phyloP scores from a whole-genome alignment of 1,140 invertebrate genomes.

The Cheumatopsyche charites region DNA sequence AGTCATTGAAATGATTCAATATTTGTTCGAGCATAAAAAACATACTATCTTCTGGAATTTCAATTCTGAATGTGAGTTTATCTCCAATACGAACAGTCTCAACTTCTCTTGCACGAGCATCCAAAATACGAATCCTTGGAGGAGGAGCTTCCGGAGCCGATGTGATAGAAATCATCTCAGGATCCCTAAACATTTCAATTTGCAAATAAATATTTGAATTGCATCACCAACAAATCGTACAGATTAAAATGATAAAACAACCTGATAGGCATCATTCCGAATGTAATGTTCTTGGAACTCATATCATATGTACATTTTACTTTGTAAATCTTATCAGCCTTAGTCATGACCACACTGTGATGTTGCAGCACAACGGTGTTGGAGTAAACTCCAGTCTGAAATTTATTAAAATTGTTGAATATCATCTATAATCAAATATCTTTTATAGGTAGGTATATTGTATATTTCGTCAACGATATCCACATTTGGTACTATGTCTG shows the following conservation, averaged over 20 bases:
- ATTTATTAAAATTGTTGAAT: slow-evolving; percentile 18
- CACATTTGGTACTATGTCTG: no score
- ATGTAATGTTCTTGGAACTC: slow-evolving; percentile 94
- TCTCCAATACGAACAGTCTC: slow-evolving; percentile 94
- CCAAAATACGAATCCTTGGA: slow-evolving; percentile 90
- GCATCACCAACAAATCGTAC: not conserved
- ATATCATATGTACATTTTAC: slow-evolving; percentile 96
- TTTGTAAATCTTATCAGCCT: slow-evolving; percentile 96
- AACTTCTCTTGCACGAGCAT: slow-evolving; percentile 82
- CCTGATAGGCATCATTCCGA: slow-evolving; percentile 96
- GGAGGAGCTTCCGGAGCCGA: slow-evolving; percentile 92
- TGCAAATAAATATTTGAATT: not conserved
- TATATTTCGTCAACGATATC: no score
- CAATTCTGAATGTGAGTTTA: slow-evolving; percentile 92
- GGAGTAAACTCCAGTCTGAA: slow-evolving; percentile 89
- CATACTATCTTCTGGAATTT: slow-evolving; percentile 95
- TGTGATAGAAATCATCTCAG: slow-evolving; percentile 94
- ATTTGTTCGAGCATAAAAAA: slow-evolving; percentile 43
- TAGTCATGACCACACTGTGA: slow-evolving; percentile 95
- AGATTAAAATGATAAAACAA: slow-evolving; percentile 55
- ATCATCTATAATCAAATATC: no score
- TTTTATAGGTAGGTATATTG: no score
- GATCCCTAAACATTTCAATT: slow-evolving; percentile 69
- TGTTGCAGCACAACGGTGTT: slow-evolving; percentile 95
- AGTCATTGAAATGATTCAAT: slow-evolving; percentile 5